A percentile compares a stretch with the other conserved stretches of the same genome.
Evolutionary conservation across 2,888 invertebrate species (phyloP).

Genomic region (Muscina levida): DNA sequence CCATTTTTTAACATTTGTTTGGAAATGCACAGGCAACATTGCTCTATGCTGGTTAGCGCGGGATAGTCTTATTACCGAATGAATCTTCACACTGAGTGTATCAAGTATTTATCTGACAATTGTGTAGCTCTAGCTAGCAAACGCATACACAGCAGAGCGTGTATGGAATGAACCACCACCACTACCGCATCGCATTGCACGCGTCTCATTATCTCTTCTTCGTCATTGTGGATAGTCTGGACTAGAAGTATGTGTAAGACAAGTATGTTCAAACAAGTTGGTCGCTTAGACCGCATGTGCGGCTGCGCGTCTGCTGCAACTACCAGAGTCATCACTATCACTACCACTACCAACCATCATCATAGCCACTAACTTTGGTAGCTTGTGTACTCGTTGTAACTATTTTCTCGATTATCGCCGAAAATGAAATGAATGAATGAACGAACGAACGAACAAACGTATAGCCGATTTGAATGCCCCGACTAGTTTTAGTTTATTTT

Average conservation of each 20-base stretch:
- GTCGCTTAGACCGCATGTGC: slow-evolving; percentile 10
- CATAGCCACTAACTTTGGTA: too few relatives aligned
- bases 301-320: too few relatives aligned
- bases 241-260: neutral
- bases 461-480: slow-evolving; percentile 19
- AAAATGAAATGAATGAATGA: too few relatives aligned
- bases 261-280: slow-evolving; percentile 46
- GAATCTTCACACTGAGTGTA: slow-evolving; percentile 38
- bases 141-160: neutral
- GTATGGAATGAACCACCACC: neutral
- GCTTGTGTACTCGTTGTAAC: neutral
- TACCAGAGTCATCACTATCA: too few relatives aligned
- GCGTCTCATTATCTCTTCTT: neutral
- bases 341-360: too few relatives aligned
- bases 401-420: slow-evolving; percentile 14
- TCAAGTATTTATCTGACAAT: slow-evolving; percentile 53
- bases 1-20: neutral
- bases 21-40: slow-evolving; percentile 29
- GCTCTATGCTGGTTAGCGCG: slow-evolving; percentile 1
- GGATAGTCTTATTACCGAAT: slow-evolving; percentile 39
- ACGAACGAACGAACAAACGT: neutral
- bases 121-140: slow-evolving; percentile 11
- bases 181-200: too few relatives aligned
- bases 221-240: neutral
- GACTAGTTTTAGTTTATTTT: slow-evolving; percentile 57